A percentile compares a stretch with the other conserved stretches of the same genome.
phyloP scores from a whole-genome alignment of 1,140 invertebrate genomes.

The Octopus sinensis region DNA sequence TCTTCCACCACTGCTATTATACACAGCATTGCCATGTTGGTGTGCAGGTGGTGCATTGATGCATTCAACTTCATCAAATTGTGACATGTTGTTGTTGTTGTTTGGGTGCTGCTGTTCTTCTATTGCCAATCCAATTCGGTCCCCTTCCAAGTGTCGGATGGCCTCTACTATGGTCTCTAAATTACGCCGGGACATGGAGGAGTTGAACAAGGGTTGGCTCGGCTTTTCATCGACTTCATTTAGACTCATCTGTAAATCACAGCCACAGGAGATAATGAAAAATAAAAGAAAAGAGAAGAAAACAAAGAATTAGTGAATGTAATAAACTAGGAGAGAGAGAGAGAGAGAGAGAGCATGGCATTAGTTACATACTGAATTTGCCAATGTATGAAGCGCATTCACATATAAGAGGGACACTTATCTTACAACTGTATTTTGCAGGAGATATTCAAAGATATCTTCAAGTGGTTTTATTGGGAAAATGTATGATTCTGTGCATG shows the following conservation, averaged over 20 bases:
- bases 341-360: not conserved
- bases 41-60: no score
- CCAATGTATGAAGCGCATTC: no score
- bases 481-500: no score
- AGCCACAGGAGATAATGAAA: not conserved
- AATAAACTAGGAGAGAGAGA: not conserved
- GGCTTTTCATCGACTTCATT: not conserved
- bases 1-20: no score
- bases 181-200: slow-evolving; percentile 81
- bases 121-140: slow-evolving; percentile 62
- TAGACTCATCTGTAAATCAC: not conserved
- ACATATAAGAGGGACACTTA: no score
- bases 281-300: not conserved
- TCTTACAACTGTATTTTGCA: no score
- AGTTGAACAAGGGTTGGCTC: slow-evolving; percentile 11
- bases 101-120: slow-evolving; percentile 9
- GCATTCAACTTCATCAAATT: not conserved
- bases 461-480: no score
- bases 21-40: no score
- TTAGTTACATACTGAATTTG: not conserved
- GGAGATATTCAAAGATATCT: no score
- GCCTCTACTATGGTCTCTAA: slow-evolving; percentile 97
- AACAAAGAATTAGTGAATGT: not conserved
- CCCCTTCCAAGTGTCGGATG: slow-evolving; percentile 91
- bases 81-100: not conserved